Evolutionary conservation across 2,888 invertebrate species (phyloP).

Genomic region (Reticulitermes lucifugus): DNA sequence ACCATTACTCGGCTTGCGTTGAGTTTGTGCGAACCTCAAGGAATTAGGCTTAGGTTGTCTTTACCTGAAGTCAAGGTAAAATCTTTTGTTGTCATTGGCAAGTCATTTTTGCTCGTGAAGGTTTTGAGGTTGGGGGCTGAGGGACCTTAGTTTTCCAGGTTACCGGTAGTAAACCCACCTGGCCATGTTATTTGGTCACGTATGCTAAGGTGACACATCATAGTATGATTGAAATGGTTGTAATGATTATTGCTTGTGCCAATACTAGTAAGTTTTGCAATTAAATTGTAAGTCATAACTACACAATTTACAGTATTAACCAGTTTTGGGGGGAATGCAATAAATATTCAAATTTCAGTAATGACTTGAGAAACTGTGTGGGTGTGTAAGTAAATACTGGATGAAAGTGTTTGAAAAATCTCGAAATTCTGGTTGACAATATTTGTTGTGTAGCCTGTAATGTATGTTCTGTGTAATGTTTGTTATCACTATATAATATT

Average conservation of each 20-base stretch:
- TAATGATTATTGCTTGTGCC: slow-evolving; percentile 41
- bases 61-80: background rate
- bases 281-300: slow-evolving; percentile 39
- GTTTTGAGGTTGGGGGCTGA: background rate
- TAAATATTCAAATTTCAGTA: slow-evolving; percentile 2
- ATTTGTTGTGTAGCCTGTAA: slow-evolving; percentile 44
- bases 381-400: background rate
- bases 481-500: slow-evolving; percentile 25
- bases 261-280: slow-evolving; percentile 38
- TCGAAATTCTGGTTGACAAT: slow-evolving; percentile 41
- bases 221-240: slow-evolving; percentile 31
- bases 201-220: slow-evolving; percentile 1
- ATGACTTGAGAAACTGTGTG: background rate
- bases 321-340: slow-evolving; percentile 9
- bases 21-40: background rate
- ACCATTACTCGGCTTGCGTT: background rate
- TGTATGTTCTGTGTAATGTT: slow-evolving; percentile 24
- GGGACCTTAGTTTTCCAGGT: background rate
- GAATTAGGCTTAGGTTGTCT: background rate
- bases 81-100: slow-evolving; percentile 4
- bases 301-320: slow-evolving; percentile 42
- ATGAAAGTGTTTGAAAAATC: background rate
- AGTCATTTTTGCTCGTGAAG: background rate
- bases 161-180: background rate
- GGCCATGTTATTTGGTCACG: background rate